A percentile compares a stretch with the other conserved stretches of the same genome.
Evolutionary conservation across 2,888 invertebrate genomes (phyloP).

Genomic region (Drosophila macrospina): DNA sequence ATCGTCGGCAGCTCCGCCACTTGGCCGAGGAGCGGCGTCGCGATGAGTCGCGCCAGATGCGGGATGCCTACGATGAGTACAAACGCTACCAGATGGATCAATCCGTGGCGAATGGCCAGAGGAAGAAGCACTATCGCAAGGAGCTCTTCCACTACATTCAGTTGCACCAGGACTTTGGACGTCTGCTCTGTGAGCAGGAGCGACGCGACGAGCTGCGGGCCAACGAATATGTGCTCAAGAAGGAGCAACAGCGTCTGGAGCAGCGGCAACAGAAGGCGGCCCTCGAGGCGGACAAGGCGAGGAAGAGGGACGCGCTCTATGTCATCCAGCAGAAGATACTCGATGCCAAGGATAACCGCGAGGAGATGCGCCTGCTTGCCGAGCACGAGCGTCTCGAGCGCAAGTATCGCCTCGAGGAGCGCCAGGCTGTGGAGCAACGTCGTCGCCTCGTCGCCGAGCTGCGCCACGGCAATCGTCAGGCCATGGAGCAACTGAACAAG

Average conservation of each 20-base stretch:
- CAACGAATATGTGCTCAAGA: slow-evolving; percentile 42
- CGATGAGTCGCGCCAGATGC: slow-evolving; percentile 53
- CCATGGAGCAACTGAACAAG: slow-evolving; percentile 47
- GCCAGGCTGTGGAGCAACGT: slow-evolving; percentile 49
- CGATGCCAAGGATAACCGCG: slow-evolving; percentile 65
- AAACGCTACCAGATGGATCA: slow-evolving; percentile 50
- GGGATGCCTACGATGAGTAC: slow-evolving; percentile 50
- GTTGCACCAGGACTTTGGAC: slow-evolving; percentile 54
- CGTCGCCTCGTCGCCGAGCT: slow-evolving; percentile 46
- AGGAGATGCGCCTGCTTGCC: slow-evolving; percentile 68
- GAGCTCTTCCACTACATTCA: slow-evolving; percentile 57
- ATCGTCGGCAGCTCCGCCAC: slow-evolving; percentile 56
- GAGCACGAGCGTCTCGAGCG: slow-evolving; percentile 68
- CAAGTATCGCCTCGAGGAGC: slow-evolving; percentile 65
- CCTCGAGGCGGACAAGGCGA: slow-evolving; percentile 39
- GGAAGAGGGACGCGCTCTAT: slow-evolving; percentile 48
- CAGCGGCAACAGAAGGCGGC: slow-evolving; percentile 47
- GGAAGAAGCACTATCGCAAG: slow-evolving; percentile 57
- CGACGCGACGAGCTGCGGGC: slow-evolving; percentile 66
- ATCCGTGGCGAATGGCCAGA: not conserved
- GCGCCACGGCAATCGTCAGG: slow-evolving; percentile 51
- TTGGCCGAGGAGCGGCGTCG: slow-evolving; percentile 58
- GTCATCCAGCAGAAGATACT: slow-evolving; percentile 66
- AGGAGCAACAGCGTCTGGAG: slow-evolving; percentile 52
- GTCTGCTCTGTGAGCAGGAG: slow-evolving; percentile 68